Percentiles rank a stretch among this genome's conserved stretches.
Evolutionary conservation across 2,888 invertebrate species (phyloP).

Genomic region (Plebejus anna): DNA sequence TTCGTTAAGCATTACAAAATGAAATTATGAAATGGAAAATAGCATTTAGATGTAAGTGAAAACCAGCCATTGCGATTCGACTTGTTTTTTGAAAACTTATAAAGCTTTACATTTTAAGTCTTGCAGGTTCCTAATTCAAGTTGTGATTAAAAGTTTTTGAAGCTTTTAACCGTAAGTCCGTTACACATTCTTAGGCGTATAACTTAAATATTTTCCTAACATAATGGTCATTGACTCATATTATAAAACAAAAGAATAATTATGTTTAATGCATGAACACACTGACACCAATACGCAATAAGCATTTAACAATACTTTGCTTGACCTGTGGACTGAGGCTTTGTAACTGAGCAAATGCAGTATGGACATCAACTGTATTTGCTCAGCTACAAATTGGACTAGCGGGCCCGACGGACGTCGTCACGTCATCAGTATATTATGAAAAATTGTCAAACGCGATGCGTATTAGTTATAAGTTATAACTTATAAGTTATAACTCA

Average conservation of each 20-base stretch:
- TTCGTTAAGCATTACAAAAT: neutral
- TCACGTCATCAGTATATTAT: too few species aligned
- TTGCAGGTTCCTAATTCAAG: neutral
- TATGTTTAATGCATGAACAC: conserved; percentile 11
- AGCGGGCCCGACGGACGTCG: too few species aligned
- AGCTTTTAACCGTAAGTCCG: too few species aligned
- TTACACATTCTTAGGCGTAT: neutral
- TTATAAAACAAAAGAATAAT: conserved; percentile 14
- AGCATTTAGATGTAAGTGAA: neutral
- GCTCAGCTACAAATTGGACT: neutral
- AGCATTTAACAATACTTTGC: neutral
- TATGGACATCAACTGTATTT: neutral
- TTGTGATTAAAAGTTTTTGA: neutral
- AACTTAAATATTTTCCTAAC: neutral
- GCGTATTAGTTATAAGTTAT: too few species aligned
- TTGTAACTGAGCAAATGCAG: neutral
- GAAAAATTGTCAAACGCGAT: too few species aligned
- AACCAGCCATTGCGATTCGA: neutral
- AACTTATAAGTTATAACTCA: too few species aligned
- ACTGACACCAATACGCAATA: neutral
- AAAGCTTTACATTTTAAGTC: neutral
- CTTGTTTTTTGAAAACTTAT: neutral
- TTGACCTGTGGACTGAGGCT: neutral
- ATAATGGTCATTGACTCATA: conserved; percentile 18
- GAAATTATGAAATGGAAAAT: neutral